Conservation (phyloP, 2,888 invertebrate species). For the Spisula solida region DNA sequence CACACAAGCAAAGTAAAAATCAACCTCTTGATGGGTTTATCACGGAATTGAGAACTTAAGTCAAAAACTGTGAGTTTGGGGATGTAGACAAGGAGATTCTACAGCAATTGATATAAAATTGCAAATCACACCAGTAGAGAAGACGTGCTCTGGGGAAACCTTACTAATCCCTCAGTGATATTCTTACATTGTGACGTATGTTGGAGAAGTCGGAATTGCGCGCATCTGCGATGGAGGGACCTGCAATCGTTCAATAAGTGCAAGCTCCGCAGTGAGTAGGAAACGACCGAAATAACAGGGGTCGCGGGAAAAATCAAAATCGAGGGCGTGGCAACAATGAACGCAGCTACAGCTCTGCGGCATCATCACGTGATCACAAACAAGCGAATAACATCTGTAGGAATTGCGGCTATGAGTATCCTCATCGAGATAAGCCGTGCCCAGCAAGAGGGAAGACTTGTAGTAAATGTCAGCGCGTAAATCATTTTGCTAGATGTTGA, state of each 20-base stretch:
- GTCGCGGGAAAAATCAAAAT: too few relatives aligned
- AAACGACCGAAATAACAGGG: not conserved
- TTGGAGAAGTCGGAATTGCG: constrained; percentile 58
- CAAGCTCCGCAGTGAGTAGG: not conserved
- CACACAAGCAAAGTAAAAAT: constrained; percentile 52
- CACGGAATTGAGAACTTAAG: constrained; percentile 60
- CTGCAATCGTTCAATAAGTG: not conserved
- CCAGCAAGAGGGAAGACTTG: constrained; percentile 22
- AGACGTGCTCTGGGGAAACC: constrained; percentile 46
- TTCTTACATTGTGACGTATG: constrained; percentile 46
- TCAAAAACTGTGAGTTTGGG: constrained; percentile 56
- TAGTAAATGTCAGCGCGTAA: not conserved
- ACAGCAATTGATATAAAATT: constrained; percentile 67
- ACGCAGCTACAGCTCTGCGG: not conserved
- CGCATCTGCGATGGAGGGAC: constrained; percentile 62
- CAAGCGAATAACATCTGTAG: not conserved
- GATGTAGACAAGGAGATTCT: constrained; percentile 58
- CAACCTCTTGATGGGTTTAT: constrained; percentile 67
- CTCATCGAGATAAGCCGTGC: constrained; percentile 39
- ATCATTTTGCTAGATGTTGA: not conserved
- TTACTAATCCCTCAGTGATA: not conserved
- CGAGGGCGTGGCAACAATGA: too few relatives aligned
- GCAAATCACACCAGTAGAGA: constrained; percentile 57
- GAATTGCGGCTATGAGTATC: constrained; percentile 41
- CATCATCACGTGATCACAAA: not conserved